Base-by-base conservation (phyloP, 2,113 vertebrate genomes). In the Cyanoderma ruficeps region DNA sequence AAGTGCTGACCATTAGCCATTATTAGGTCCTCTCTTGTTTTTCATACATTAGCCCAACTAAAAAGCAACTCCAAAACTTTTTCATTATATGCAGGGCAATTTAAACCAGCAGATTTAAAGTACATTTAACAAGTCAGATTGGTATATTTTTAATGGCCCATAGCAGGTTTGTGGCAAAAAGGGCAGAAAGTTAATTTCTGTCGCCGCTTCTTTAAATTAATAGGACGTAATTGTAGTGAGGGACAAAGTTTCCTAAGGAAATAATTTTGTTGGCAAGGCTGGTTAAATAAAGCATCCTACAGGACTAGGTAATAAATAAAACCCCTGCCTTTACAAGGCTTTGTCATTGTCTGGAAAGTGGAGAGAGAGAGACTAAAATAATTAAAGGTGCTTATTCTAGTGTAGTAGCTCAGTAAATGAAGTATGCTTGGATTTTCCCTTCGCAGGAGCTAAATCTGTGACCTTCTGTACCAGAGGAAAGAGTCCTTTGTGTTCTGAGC, bases 221-320 rank as follows among this genome's bases (percentile, higher is more conserved):
- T 90, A 69, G 53, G 57, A 87, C 0, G 0, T 71, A 92, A 89
- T 96, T 93, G 94, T 15, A 19, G 60, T 30, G 41, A 81, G 77
- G 69, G 49, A 90, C 60, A 87, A 93, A 95, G 90, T 92, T 96
- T 93, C 70, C 46, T 67, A 71, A 60, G 87, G 49, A 79, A 76
- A 91, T 89, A 31, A 59, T 75, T 95, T 39, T 83, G 89, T 89
- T 94, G 77, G 85, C 88, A 83, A 65, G 67, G 52, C 53, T 90
- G 83, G 57, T 91, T 90, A 92, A 86, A 83, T 81, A 87, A 91
- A 94, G 72, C 2, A 3, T 77, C 52, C 82, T 67, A 78, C 64
- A 84, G 72, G 65, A 93, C 89, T 74, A 71, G 89, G 89, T 86
- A 93, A 96, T 95, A 95, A 94, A 94, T 92, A 74, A 68, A 83